These are phyloP conservation scores for Podarcis raffonei DNA, from an alignment of 2,113 vertebrate genomes.

Conservation along the genomic window DNA sequence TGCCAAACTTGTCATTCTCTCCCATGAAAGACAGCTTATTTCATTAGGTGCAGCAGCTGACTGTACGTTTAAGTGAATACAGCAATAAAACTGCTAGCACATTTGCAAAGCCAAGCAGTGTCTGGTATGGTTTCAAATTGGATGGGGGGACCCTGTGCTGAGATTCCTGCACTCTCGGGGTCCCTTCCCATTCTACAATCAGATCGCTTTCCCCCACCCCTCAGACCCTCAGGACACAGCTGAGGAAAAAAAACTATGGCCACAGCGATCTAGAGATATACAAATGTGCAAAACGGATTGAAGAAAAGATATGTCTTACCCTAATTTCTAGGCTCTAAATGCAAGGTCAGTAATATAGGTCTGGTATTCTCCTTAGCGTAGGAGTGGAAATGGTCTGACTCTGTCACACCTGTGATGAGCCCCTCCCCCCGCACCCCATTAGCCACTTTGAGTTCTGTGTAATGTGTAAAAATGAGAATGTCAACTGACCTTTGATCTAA, in stretches of 20 bases:
- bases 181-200: too few relatives aligned
- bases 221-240: neutral
- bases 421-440: too few relatives aligned
- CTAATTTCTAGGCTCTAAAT: neutral
- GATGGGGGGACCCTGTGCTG: too few relatives aligned
- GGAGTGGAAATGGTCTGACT: neutral
- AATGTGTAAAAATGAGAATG: neutral
- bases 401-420: neutral
- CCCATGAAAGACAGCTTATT: slow-evolving; percentile 12
- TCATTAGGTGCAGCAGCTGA: neutral
- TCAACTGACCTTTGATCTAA: neutral
- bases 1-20: slow-evolving; percentile 23
- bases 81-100: too few relatives aligned
- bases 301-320: neutral
- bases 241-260: neutral
- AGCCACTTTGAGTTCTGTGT: neutral
- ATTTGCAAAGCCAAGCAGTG: too few relatives aligned
- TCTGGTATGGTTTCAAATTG: too few relatives aligned
- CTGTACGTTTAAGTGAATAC: neutral
- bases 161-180: too few relatives aligned
- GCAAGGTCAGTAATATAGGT: neutral
- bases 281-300: neutral
- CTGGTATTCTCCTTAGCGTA: neutral
- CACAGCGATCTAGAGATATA: neutral
- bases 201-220: neutral